Percentiles rank a stretch among this genome's conserved stretches.
These are phyloP conservation scores for Meliscaeva auricollis DNA, from an alignment of 2,888 invertebrate species.

Conservation along the genomic window DNA sequence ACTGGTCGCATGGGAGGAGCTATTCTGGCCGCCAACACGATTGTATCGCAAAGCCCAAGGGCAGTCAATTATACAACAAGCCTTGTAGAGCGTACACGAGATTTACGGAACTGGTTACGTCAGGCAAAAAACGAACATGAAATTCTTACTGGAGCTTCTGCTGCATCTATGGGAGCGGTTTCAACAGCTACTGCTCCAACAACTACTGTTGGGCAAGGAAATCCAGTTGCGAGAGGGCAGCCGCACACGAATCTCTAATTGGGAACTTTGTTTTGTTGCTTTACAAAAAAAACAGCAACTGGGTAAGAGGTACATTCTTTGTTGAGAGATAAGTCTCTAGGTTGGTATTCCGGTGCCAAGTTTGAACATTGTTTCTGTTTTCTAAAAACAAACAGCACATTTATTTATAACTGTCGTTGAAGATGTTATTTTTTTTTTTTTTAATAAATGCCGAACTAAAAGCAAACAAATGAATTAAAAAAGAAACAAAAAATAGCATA, in stretches of 20 bases:
- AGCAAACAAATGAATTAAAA: too few species aligned
- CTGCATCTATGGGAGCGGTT: constrained; percentile 21
- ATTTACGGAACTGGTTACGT: constrained; percentile 88
- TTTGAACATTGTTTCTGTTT: neutral
- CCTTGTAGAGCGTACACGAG: constrained; percentile 87
- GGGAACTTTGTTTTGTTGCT: constrained; percentile 68
- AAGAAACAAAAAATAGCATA: too few species aligned
- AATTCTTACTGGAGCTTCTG: constrained; percentile 78
- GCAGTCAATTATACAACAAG: constrained; percentile 86
- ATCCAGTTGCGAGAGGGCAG: constrained; percentile 52
- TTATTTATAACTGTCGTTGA: neutral
- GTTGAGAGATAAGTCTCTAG: neutral
- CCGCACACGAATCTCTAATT: constrained; percentile 70
- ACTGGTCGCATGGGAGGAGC: constrained; percentile 83
- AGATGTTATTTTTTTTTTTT: too few species aligned
- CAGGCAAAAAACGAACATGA: constrained; percentile 85
- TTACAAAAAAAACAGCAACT: constrained; percentile 62
- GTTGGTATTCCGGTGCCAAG: neutral
- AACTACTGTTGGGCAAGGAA: too few species aligned
- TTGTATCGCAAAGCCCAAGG: constrained; percentile 83
- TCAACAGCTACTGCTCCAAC: constrained; percentile 14
- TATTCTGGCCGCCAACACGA: constrained; percentile 83
- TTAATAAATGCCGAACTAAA: too few species aligned
- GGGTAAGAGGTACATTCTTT: neutral
- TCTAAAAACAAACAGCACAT: neutral